These are phyloP conservation scores for Orthosia gothica DNA, from an alignment of 2,888 invertebrate species.

Conservation along the genomic window DNA sequence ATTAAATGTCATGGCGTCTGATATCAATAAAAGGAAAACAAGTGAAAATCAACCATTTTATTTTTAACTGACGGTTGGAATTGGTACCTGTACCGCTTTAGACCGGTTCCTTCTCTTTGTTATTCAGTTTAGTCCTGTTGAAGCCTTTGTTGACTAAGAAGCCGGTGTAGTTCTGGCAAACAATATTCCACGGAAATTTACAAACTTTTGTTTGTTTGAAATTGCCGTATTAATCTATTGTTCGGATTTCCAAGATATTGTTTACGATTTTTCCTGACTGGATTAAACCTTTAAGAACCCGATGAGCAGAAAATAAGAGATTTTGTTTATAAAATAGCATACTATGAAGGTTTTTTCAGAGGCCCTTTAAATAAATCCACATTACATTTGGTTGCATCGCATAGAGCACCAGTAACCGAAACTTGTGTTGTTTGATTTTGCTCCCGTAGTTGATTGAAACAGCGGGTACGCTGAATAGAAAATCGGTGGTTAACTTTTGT, in stretches of 20 bases:
- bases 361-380: conserved; percentile 9
- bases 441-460: conserved; percentile 83
- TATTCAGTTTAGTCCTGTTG: conserved; percentile 43
- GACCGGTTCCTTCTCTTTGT: conserved; percentile 19
- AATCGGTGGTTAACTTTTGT: conserved; percentile 79
- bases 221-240: conserved; percentile 17
- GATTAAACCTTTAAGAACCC: not conserved
- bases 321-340: not conserved
- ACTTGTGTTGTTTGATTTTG: conserved; percentile 72
- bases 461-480: conserved; percentile 81
- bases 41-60: conserved; percentile 69
- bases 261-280: conserved; percentile 8
- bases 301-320: not conserved
- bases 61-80: conserved; percentile 64
- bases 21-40: conserved; percentile 73
- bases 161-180: conserved; percentile 7
- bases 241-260: conserved; percentile 3
- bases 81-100: conserved; percentile 40
- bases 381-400: conserved; percentile 29
- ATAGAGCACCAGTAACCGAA: conserved; percentile 43
- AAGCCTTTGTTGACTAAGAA: conserved; percentile 51
- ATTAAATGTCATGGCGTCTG: conserved; percentile 80
- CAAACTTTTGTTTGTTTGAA: conserved; percentile 24
- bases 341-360: not conserved
- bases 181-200: conserved; percentile 20